phyloP scores from a whole-genome alignment of 2,888 invertebrate genomes.

The Lasioglossum morio region DNA sequence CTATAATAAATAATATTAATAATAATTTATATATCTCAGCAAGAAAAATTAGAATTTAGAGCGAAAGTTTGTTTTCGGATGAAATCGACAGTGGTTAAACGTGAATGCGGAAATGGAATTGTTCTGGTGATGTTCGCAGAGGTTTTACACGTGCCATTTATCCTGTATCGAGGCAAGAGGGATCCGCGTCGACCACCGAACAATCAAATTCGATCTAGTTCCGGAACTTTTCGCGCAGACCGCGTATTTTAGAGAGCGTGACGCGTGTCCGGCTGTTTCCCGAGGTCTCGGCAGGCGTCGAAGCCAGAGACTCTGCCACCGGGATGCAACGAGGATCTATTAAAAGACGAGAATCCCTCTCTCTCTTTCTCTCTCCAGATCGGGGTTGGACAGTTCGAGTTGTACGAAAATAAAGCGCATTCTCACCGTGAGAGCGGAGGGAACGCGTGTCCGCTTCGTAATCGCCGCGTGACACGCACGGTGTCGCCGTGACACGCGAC shows the following conservation, averaged over 20 bases:
- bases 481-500: not conserved
- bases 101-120: not conserved
- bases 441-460: conserved; percentile 28
- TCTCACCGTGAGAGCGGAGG: conserved; percentile 54
- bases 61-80: not conserved
- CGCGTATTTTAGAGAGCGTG: conserved; percentile 29
- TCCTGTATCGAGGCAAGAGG: not conserved
- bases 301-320: conserved; percentile 25
- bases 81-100: not conserved
- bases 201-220: conserved; percentile 1
- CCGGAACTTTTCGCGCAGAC: not conserved
- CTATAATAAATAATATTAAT: no score
- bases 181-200: not conserved
- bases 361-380: conserved; percentile 68
- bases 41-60: not conserved
- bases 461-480: conserved; percentile 6
- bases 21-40: not conserved
- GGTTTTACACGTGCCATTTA: not conserved
- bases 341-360: conserved; percentile 75
- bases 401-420: conserved; percentile 68
- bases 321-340: conserved; percentile 69
- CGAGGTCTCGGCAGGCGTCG: conserved; percentile 29
- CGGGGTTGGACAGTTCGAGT: conserved; percentile 72
- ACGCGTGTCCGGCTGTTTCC: conserved; percentile 21
- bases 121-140: not conserved